Conservation (phyloP, 2,113 vertebrate species). For the Hemicordylus capensis region DNA sequence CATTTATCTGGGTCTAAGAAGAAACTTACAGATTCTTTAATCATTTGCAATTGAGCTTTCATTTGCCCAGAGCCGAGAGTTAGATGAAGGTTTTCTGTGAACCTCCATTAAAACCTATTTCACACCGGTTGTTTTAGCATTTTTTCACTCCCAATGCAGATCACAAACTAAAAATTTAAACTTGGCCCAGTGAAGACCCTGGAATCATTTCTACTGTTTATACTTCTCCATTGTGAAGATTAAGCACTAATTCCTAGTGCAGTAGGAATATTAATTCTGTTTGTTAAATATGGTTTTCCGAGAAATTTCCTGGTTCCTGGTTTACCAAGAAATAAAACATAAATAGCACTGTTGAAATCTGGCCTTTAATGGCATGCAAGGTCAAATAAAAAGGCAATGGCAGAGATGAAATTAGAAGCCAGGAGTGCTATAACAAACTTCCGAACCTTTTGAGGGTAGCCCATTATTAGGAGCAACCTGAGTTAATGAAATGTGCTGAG, state of each 20-base stretch:
- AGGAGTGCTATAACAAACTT: constrained; percentile 9
- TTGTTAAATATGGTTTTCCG: constrained; percentile 29
- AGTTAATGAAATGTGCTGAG: constrained; percentile 56
- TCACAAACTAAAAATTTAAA: neutral
- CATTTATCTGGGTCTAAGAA: no score
- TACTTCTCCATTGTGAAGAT: neutral
- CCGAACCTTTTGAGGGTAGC: constrained; percentile 5
- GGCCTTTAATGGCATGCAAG: neutral
- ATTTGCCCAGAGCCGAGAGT: no score
- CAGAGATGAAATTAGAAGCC: constrained; percentile 4
- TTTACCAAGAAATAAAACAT: neutral
- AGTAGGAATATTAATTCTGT: neutral
- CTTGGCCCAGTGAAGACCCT: neutral
- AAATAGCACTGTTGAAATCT: neutral
- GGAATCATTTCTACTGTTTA: neutral
- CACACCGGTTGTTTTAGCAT: neutral
- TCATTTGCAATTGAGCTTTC: no score
- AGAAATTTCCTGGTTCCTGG: constrained; percentile 5
- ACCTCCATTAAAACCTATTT: neutral
- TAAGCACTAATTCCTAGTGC: neutral
- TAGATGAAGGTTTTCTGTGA: neutral
- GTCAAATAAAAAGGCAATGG: neutral
- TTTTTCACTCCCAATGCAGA: neutral
- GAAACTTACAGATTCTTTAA: no score
- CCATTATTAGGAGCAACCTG: constrained; percentile 33